Percentiles rank a stretch among this genome's conserved stretches.
Conservation (phyloP, 2,113 vertebrate species). For the Eupsittula cactorum region DNA sequence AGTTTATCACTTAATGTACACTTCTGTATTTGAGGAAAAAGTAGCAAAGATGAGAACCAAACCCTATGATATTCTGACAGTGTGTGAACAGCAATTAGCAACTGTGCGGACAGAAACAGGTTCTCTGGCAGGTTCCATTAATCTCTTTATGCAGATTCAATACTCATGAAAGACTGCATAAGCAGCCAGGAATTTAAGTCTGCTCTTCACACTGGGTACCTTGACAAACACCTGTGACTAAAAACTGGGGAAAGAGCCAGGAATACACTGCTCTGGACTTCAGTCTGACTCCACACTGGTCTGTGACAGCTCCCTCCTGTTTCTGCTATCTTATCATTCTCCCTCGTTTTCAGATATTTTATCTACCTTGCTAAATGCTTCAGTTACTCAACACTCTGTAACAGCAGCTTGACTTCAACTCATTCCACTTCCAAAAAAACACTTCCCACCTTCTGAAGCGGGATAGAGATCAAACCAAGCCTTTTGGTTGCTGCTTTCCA, state of each 20-base stretch:
- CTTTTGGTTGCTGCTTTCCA: background rate
- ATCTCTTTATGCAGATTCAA: constrained; percentile 12
- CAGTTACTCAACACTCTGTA: background rate
- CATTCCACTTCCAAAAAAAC: background rate
- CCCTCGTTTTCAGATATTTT: background rate
- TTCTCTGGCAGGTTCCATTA: constrained; percentile 12
- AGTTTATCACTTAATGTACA: background rate
- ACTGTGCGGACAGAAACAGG: background rate
- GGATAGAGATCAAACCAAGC: background rate
- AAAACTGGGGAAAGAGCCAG: background rate
- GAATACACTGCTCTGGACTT: background rate
- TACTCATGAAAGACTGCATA: background rate
- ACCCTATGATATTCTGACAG: background rate
- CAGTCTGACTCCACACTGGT: background rate
- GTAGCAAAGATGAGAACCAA: background rate
- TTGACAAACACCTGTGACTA: background rate
- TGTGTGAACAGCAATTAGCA: background rate
- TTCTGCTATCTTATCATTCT: background rate
- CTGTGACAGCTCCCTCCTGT: fast-evolving
- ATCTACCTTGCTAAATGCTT: background rate
- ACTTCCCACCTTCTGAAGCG: background rate
- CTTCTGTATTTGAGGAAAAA: background rate
- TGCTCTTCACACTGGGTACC: background rate
- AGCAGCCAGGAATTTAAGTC: background rate
- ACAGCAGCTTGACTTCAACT: background rate